A percentile compares a stretch with the other conserved stretches of the same genome.
Evolutionary conservation across 2,797 vertebrate genomes (phyloP).

Genomic region (Nothura maculosa): DNA sequence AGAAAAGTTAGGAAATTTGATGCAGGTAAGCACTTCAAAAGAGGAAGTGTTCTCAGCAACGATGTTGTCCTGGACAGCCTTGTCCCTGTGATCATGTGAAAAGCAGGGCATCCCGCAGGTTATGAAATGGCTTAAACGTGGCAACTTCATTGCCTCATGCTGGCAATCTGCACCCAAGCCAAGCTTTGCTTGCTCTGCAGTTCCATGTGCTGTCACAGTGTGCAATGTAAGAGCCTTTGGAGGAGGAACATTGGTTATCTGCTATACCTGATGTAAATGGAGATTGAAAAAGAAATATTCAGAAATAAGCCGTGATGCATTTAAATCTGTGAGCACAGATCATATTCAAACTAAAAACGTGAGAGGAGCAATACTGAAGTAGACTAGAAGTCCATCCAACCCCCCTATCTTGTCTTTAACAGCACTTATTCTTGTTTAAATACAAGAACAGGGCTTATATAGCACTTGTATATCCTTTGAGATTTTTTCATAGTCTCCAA

Average conservation of each 20-base stretch:
- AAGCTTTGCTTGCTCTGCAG: neutral
- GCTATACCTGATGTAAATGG: neutral
- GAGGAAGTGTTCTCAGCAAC: neutral
- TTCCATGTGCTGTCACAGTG: neutral
- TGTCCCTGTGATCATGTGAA: neutral
- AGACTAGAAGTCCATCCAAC: neutral
- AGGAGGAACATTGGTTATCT: neutral
- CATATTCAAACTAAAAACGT: neutral
- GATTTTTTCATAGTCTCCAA: neutral
- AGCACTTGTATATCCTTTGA: neutral
- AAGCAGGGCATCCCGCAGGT: neutral
- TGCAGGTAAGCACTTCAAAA: neutral
- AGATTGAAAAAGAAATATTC: neutral
- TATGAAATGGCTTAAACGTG: neutral
- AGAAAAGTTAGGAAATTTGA: neutral
- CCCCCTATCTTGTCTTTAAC: neutral
- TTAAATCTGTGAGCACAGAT: neutral
- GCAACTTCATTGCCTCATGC: neutral
- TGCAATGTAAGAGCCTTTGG: too few relatives aligned
- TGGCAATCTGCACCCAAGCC: neutral
- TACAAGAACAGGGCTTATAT: accelerated
- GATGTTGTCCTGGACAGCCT: neutral
- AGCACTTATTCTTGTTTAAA: neutral
- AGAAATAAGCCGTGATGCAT: neutral
- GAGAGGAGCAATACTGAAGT: neutral